Conservation (phyloP, 1,140 invertebrate species). For the Magallana ariakensis region DNA sequence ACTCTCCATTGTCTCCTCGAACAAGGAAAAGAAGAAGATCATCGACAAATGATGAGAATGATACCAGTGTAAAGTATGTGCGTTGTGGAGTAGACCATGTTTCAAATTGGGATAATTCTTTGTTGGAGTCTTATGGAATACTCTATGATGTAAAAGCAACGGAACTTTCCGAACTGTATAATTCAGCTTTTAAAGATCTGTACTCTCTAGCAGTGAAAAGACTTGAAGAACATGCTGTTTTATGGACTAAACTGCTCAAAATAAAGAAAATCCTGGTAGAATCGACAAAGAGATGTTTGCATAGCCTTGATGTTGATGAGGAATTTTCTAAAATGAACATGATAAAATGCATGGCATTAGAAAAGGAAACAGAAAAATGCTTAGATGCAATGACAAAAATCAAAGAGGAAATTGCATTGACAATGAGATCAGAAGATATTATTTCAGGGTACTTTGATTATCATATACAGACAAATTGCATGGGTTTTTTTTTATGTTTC, state of each 20-base stretch:
- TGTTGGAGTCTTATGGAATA: background rate
- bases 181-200: background rate
- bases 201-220: background rate
- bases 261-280: background rate
- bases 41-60: too few relatives aligned
- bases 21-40: too few relatives aligned
- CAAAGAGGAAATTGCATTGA: background rate
- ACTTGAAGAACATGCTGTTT: background rate
- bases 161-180: background rate
- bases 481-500: too few relatives aligned
- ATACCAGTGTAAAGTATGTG: too few relatives aligned
- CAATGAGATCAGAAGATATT: too few relatives aligned
- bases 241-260: background rate
- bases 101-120: background rate
- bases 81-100: background rate
- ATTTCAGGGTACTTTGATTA: too few relatives aligned
- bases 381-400: background rate
- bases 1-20: too few relatives aligned
- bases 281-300: background rate
- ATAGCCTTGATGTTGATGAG: background rate
- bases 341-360: background rate
- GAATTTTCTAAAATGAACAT: background rate
- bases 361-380: slow-evolving; percentile 2
- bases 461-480: too few relatives aligned
- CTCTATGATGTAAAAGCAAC: slow-evolving; percentile 1